Evolutionary conservation across 2,797 vertebrate species (phyloP).

Genomic region (Sus cebifrons): DNA sequence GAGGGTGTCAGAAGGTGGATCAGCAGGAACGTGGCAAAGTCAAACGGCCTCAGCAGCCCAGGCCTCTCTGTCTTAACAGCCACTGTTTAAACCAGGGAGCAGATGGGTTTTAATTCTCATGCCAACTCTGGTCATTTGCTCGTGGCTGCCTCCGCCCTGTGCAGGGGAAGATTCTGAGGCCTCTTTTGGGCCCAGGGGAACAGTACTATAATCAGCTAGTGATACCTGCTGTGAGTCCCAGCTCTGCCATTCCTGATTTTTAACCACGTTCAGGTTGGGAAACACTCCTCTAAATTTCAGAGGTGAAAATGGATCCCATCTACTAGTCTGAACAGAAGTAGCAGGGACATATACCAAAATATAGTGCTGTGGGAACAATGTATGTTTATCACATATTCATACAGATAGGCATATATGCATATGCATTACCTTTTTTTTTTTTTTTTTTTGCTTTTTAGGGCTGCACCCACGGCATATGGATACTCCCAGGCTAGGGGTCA

Average conservation of each 20-base stretch:
- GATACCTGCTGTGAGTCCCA: fast-evolving
- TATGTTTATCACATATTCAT: not conserved
- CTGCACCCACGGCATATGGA: no score
- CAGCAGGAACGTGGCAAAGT: not conserved
- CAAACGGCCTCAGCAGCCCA: not conserved
- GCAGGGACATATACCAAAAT: not conserved
- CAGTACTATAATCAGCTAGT: not conserved
- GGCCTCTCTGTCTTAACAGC: not conserved
- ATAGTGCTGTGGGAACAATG: fast-evolving
- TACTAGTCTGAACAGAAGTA: not conserved
- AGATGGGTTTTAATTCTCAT: not conserved
- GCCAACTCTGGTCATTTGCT: not conserved
- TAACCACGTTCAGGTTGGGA: not conserved
- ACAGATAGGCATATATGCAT: no score
- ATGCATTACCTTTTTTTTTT: not conserved
- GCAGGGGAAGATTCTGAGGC: not conserved
- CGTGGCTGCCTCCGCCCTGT: fast-evolving
- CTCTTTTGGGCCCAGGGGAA: not conserved
- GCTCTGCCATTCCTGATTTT: not conserved
- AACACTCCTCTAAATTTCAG: not conserved
- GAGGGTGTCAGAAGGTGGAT: not conserved
- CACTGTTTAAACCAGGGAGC: not conserved
- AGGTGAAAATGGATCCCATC: not conserved
- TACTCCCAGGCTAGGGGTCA: no score
- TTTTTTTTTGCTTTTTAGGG: no score